A percentile compares a stretch with the other conserved stretches of the same genome.
These are phyloP conservation scores for Sclerodermus sp. DNA, from an alignment of 2,888 invertebrate genomes.

Conservation along the genomic window DNA sequence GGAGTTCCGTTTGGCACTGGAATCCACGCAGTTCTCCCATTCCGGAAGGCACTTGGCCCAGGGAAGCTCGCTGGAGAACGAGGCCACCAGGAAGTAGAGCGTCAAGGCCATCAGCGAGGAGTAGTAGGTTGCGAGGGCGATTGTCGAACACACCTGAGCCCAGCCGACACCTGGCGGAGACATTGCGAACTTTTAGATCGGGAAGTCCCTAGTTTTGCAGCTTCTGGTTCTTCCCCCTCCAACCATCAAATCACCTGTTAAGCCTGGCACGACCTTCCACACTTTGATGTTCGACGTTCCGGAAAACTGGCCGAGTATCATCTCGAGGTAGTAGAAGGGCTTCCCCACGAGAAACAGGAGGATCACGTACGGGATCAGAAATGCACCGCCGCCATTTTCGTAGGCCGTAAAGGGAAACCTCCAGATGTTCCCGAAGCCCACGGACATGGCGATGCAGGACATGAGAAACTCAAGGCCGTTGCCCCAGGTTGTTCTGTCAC, in stretches of 20 bases:
- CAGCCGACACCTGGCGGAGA: constrained; percentile 60
- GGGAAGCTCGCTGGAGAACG: constrained; percentile 54
- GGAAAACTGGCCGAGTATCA: constrained; percentile 83
- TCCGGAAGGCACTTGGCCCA: constrained; percentile 54
- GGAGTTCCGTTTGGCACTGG: neutral
- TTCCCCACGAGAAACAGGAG: constrained; percentile 69
- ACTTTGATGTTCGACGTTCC: constrained; percentile 78
- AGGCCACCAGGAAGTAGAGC: constrained; percentile 55
- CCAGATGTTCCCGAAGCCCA: constrained; percentile 71
- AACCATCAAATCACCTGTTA: too few relatives aligned
- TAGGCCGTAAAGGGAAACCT: constrained; percentile 69
- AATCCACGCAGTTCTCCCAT: constrained; percentile 44
- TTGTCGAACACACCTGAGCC: constrained; percentile 55
- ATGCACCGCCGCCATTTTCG: constrained; percentile 71
- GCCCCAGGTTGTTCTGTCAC: constrained; percentile 58
- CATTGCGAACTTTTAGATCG: neutral
- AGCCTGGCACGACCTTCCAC: constrained; percentile 69
- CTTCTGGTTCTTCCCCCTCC: neutral
- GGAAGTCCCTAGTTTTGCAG: neutral
- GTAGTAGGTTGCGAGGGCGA: constrained; percentile 57
- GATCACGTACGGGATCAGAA: constrained; percentile 69
- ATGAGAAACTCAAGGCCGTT: constrained; percentile 67
- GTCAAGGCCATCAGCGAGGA: constrained; percentile 58
- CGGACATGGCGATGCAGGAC: constrained; percentile 67
- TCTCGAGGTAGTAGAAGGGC: constrained; percentile 83